Evolutionary conservation across 2,888 invertebrate species (phyloP).

Genomic region (Drosophila merina): DNA sequence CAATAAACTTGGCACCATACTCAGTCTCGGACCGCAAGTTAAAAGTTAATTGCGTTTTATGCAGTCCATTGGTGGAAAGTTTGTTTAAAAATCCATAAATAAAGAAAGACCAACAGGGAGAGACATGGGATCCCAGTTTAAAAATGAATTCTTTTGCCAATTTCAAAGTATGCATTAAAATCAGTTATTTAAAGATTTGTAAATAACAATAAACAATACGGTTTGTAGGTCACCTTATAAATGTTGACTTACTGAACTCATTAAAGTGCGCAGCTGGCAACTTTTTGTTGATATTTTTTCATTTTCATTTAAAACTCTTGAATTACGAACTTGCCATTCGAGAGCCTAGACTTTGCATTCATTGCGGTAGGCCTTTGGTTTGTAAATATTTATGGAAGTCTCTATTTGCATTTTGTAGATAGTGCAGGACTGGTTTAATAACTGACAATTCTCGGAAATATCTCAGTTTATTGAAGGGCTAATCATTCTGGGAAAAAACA

Average conservation of each 20-base stretch:
- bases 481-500: neutral
- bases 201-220: slow-evolving; percentile 29
- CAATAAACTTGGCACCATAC: slow-evolving; percentile 60
- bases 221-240: slow-evolving; percentile 28
- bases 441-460: no score
- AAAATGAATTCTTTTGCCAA: slow-evolving; percentile 41
- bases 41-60: slow-evolving; percentile 66
- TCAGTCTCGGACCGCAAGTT: slow-evolving; percentile 31
- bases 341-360: neutral
- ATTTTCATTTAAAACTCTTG: slow-evolving; percentile 8
- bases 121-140: slow-evolving; percentile 24
- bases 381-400: neutral
- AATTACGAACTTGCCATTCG: slow-evolving; percentile 1
- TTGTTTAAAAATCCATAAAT: slow-evolving; percentile 59
- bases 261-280: slow-evolving; percentile 3
- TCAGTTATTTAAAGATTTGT: slow-evolving; percentile 18
- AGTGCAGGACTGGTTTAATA: neutral
- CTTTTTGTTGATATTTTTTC: slow-evolving; percentile 13
- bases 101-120: slow-evolving; percentile 13
- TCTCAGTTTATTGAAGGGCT: no score
- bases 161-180: slow-evolving; percentile 29
- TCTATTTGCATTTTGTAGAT: neutral
- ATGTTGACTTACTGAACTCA: slow-evolving; percentile 16
- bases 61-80: slow-evolving; percentile 45
- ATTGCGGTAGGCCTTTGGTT: slow-evolving; percentile 4